Percentiles rank a stretch among this genome's conserved stretches.
These are phyloP conservation scores for Nymphicus hollandicus DNA, from an alignment of 2,113 vertebrate genomes.

Conservation along the genomic window DNA sequence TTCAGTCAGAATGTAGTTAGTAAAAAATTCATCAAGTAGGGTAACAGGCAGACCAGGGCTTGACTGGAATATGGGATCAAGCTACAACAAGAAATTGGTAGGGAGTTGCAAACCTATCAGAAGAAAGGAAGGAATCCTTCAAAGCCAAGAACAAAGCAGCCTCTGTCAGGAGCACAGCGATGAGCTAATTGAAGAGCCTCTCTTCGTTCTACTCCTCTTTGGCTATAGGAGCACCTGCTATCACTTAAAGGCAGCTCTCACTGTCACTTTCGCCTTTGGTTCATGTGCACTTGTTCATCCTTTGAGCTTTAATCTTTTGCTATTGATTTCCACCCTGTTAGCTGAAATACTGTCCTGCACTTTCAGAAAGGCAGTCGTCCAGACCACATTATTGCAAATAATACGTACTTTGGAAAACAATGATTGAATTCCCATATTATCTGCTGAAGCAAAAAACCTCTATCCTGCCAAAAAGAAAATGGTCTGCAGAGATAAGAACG, in stretches of 20 bases:
- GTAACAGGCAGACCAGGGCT: not conserved
- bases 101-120: slow-evolving; percentile 26
- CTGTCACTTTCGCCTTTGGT: slow-evolving; percentile 16
- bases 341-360: slow-evolving; percentile 52
- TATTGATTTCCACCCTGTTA: slow-evolving; percentile 66
- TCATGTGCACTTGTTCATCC: slow-evolving; percentile 28
- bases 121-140: slow-evolving; percentile 36
- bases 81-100: not conserved
- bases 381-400: slow-evolving; percentile 42
- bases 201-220: not conserved
- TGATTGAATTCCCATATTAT: slow-evolving; percentile 60
- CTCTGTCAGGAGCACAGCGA: not conserved
- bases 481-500: slow-evolving; percentile 20
- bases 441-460: slow-evolving; percentile 12
- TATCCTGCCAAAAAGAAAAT: slow-evolving; percentile 33
- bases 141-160: slow-evolving; percentile 51
- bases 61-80: not conserved
- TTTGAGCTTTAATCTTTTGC: slow-evolving; percentile 66
- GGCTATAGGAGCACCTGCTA: slow-evolving; percentile 13
- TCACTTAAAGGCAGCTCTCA: slow-evolving; percentile 54
- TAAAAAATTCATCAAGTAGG: not conserved
- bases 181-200: slow-evolving; percentile 41
- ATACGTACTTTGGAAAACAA: slow-evolving; percentile 60
- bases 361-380: slow-evolving; percentile 41
- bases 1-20: not conserved